Conservation (phyloP, 2,113 vertebrate genomes). For the Pseudopodoces humilis region DNA sequence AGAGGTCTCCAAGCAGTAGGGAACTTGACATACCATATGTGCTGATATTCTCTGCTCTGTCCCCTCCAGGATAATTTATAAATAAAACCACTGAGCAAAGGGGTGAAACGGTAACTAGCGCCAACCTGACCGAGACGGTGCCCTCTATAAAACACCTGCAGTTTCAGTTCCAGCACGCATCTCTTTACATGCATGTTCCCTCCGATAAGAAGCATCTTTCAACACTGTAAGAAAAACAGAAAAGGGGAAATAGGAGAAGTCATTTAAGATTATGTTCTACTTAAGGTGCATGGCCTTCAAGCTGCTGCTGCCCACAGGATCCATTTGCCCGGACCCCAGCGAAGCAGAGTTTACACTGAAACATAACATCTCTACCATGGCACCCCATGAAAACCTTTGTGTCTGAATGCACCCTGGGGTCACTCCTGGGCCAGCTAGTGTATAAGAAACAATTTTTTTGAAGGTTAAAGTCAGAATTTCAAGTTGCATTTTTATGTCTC, state of each 20-base stretch:
- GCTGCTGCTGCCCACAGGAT: background rate
- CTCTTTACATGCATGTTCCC: background rate
- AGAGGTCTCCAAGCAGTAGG: conserved; percentile 34
- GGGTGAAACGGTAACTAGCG: background rate
- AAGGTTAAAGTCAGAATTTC: conserved; percentile 22
- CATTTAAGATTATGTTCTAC: background rate
- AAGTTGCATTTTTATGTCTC: background rate
- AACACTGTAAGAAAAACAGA: background rate
- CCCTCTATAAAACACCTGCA: conserved; percentile 48
- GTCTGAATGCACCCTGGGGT: background rate
- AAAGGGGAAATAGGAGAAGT: background rate
- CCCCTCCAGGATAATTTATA: conserved; percentile 60
- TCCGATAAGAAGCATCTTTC: background rate
- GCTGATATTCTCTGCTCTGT: conserved; percentile 31
- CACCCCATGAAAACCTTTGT: background rate
- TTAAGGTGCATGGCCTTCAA: background rate
- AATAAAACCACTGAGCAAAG: conserved; percentile 46
- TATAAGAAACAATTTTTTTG: background rate
- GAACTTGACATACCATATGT: conserved; percentile 60
- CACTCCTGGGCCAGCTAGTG: background rate
- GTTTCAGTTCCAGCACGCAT: background rate
- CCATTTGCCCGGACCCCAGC: fast-evolving
- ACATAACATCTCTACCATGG: background rate
- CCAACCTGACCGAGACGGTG: background rate
- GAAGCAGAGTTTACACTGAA: background rate